Conservation (phyloP, 2,113 vertebrate species). For the Bothrops jararaca region DNA sequence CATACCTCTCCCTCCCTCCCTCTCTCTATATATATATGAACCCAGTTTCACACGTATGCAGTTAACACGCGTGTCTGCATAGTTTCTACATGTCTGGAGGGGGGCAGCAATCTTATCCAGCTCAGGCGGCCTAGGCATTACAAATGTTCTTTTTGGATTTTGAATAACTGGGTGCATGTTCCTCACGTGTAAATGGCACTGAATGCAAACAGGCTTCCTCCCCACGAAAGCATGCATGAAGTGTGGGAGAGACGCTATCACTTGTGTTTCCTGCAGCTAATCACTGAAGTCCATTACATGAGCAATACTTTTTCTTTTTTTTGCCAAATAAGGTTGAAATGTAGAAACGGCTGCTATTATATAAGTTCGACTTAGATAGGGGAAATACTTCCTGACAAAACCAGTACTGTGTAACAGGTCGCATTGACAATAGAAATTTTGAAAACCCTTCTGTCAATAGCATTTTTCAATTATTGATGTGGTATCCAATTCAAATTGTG, state of each 20-base stretch:
- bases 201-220: background rate
- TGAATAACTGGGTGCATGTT: background rate
- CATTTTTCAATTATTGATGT: background rate
- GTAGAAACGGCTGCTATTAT: background rate
- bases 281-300: background rate
- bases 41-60: background rate
- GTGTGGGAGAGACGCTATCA: background rate
- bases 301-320: background rate
- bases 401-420: background rate
- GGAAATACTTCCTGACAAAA: background rate
- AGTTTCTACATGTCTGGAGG: too few relatives aligned
- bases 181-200: background rate
- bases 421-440: background rate
- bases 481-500: background rate
- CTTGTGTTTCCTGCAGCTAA: background rate
- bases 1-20: too few relatives aligned
- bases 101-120: too few relatives aligned
- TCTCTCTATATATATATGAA: background rate
- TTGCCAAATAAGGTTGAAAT: background rate
- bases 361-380: background rate
- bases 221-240: background rate
- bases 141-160: background rate
- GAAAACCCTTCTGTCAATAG: background rate
- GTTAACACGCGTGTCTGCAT: background rate
- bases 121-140: background rate